phyloP scores from a whole-genome alignment of 2,888 invertebrate genomes.

The Therioaphis trifolii region DNA sequence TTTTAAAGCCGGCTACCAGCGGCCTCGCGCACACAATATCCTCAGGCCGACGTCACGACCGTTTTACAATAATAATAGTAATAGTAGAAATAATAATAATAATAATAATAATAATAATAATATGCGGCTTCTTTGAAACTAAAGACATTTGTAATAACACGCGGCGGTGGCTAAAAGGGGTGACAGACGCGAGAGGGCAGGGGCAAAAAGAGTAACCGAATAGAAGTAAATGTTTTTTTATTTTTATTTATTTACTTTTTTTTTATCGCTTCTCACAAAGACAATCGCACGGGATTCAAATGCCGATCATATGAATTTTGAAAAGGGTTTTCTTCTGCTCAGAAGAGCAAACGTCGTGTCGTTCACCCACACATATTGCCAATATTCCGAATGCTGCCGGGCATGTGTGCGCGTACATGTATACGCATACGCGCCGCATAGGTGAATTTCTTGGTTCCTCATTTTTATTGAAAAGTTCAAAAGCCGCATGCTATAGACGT shows the following conservation, averaged over 20 bases:
- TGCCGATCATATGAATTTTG: background rate
- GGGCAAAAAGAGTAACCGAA: no score
- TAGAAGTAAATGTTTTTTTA: background rate
- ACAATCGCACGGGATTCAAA: slow-evolving; percentile 31
- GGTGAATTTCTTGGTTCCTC: slow-evolving; percentile 37
- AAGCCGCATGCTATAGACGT: slow-evolving; percentile 30
- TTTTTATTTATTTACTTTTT: no score
- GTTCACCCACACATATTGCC: slow-evolving; percentile 26
- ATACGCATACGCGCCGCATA: background rate
- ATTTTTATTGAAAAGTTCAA: slow-evolving; percentile 62
- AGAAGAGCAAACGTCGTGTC: background rate
- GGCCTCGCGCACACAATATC: no score
- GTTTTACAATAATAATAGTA: no score
- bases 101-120: no score
- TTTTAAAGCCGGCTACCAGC: no score
- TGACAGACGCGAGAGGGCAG: no score
- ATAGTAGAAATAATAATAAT: no score
- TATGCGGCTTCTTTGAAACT: background rate
- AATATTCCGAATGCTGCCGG: slow-evolving; percentile 33
- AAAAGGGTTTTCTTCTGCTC: slow-evolving; percentile 4
- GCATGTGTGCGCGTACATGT: background rate
- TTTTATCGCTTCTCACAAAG: slow-evolving; percentile 10
- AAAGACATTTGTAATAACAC: slow-evolving; percentile 8
- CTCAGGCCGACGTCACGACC: background rate
- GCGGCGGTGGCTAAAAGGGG: background rate